Base-by-base conservation (phyloP, 2,888 invertebrate species). In the Automeris io region DNA sequence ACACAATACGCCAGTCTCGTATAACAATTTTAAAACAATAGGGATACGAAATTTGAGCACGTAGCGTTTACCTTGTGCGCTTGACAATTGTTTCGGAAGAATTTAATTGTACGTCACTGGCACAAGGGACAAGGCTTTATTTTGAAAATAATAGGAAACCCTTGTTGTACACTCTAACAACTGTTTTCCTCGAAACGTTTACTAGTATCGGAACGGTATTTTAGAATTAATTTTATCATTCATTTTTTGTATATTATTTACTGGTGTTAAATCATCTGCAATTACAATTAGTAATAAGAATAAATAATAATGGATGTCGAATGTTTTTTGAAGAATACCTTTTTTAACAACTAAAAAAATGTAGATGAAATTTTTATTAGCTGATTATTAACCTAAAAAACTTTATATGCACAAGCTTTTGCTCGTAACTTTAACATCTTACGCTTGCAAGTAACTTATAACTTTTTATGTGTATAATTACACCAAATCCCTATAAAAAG, bases 91-190 rank as follows among this genome's bases (percentile, higher is more conserved):
- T 32, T 45, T 38, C 41, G 57, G 54, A 54, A 51, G 36, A 58
- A 58, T 62, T 56, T 62, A 61, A 61, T 57, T 57, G 55, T 47
- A 43, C 43, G 50, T 45, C 50, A 47, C 39, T 42, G 32, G 35
- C 51, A 46, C 34, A 38, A 12, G 31, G 35, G 41, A 39, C 37
- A 41, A 38, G 39, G 23, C 21, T 19, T 32, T 37, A 33, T 16
- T 35, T 37, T 34, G 21, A 9, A 40, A 52, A 49, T 33, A 39
- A 13, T 41, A 35, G 21, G 24, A 16, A 31, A 6, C 33, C 26
- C 32, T 39, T 43, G 40, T 33, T 18, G 13, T 47, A 33, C 26
- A 32, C 37, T 42, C 18, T 12, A 43, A 41, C 43, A 39, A 32
- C 35, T 42, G 35, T 59, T 53, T 37, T 29, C 24, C 21, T 45